Evolutionary conservation across 2,113 vertebrate genomes (phyloP), one percentile per base, ranked within the genome.

Genomic region (Cyanistes caeruleus): DNA sequence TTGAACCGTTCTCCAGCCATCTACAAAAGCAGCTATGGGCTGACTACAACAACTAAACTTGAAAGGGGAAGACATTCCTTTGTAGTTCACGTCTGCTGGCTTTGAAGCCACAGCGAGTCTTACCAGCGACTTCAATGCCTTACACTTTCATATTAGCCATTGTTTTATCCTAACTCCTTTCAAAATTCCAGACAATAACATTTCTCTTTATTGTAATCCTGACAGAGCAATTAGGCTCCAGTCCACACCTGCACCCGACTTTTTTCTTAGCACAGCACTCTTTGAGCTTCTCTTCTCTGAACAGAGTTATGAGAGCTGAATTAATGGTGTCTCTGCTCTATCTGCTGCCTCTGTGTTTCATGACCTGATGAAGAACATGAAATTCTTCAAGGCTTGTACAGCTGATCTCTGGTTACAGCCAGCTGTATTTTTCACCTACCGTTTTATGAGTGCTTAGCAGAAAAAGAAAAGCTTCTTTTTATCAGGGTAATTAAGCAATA

Each of bases 101-200:
- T 96, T 96, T 96, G 96, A 96, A 96, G 88, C 95, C 92, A 89
- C 62, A 27, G 5, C 17, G 76, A 93, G 87, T 95, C 95, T 96
- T 94, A 93, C 79, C 92, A 84, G 52, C 22, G 88, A 92, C 89
- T 96, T 97, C 96, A 97, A 89, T 93, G 85, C 59, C 79, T 87
- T 79, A 33, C 78, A 30, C 87, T 94, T 95, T 95, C 53, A 76
- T 87, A 97, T 93, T 85, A 85, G 46, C 56, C 91, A 96, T 97
- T 97, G 96, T 97, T 97, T 97, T 87, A 97, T 96, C 94, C 96
- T 80, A 49, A 48, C 55, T 73, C 81, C 70, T 96, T 96, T 96
- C 90, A 97, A 89, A 96, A 95, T 91, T 94, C 84, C 91, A 91
- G 55, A 85, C 80, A 87, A 97, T 95, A 96, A 80, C 70, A 67